phyloP scores from a whole-genome alignment of 1,140 invertebrate genomes.

The Eubasilissa regina region DNA sequence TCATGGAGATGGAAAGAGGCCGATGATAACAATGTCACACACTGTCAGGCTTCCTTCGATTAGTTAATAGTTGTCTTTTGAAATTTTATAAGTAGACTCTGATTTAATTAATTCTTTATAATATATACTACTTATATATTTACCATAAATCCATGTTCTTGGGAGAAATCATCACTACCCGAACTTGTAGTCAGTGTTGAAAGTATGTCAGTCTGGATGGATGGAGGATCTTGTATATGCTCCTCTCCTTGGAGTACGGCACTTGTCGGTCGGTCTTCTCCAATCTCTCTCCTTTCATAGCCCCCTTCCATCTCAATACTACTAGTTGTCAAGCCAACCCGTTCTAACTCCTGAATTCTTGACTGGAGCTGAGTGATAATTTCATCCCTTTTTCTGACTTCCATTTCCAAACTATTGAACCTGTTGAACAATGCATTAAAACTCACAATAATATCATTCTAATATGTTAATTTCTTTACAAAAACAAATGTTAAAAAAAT shows the following conservation, averaged over 20 bases:
- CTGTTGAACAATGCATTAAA: conserved; percentile 66
- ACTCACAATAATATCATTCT: too few species aligned
- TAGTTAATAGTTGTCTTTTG: too few species aligned
- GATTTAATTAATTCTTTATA: too few species aligned
- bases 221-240: conserved; percentile 20
- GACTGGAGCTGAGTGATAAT: conserved; percentile 83
- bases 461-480: conserved; percentile 64
- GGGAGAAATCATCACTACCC: conserved; percentile 69
- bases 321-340: conserved; percentile 61
- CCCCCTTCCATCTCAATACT: conserved; percentile 39
- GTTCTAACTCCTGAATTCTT: conserved; percentile 80
- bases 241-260: conserved; percentile 2
- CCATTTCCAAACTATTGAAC: conserved; percentile 82
- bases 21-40: too few species aligned
- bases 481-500: neutral
- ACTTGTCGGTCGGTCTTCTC: neutral
- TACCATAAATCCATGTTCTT: conserved; percentile 71
- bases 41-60: too few species aligned
- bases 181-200: conserved; percentile 65
- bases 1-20: too few species aligned
- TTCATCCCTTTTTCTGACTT: conserved; percentile 83
- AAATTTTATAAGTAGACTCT: too few species aligned
- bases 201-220: conserved; percentile 47
- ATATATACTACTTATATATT: neutral
- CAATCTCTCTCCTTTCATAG: neutral